Conservation (phyloP, 2,797 vertebrate species). For the Falco berigora region DNA sequence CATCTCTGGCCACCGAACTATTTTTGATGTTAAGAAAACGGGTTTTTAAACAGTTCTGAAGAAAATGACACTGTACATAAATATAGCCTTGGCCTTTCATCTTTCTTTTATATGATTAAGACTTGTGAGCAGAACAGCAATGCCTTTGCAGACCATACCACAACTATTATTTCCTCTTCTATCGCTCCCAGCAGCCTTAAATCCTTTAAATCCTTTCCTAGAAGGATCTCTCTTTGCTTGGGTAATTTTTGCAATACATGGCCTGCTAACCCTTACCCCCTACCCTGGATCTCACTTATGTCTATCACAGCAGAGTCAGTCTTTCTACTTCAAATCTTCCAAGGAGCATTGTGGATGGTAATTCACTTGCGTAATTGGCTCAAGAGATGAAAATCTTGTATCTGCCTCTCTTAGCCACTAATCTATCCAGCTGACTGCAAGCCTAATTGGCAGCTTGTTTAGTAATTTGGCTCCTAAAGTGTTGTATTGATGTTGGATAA, state of each 20-base stretch:
- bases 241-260: conserved; percentile 55
- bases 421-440: conserved; percentile 84
- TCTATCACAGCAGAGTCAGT: conserved; percentile 68
- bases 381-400: conserved; percentile 83
- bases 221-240: conserved; percentile 58
- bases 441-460: conserved; percentile 87
- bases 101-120: conserved; percentile 61
- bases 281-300: conserved; percentile 50
- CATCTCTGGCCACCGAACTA: neutral
- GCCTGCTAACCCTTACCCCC: conserved; percentile 59
- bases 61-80: conserved; percentile 33
- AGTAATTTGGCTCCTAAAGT: conserved; percentile 84
- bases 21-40: conserved; percentile 16
- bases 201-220: conserved; percentile 71
- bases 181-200: conserved; percentile 56
- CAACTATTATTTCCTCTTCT: conserved; percentile 63
- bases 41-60: conserved; percentile 34
- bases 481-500: conserved; percentile 84
- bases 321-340: conserved; percentile 70
- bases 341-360: conserved; percentile 71
- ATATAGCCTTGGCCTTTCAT: conserved; percentile 29
- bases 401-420: conserved; percentile 77
- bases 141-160: conserved; percentile 14
- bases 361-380: conserved; percentile 83
- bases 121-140: conserved; percentile 36